These are phyloP conservation scores for Silurus meridionalis DNA, from an alignment of 2,113 vertebrate species.

Conservation along the genomic window DNA sequence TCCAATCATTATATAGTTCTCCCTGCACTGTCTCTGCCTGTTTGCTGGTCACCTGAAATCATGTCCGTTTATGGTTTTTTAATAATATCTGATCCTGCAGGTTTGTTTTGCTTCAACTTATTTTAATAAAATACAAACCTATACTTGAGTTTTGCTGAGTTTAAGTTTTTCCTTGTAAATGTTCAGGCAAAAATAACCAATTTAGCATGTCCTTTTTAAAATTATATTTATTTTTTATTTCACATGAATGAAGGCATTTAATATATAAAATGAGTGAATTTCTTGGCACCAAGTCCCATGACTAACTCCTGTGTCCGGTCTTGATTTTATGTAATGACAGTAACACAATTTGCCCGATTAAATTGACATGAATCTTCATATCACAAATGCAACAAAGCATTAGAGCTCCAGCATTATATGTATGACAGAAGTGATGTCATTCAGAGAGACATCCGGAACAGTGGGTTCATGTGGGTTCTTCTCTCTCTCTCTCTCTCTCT, in stretches of 20 bases:
- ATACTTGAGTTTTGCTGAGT: neutral
- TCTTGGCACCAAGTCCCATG: neutral
- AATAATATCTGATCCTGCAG: neutral
- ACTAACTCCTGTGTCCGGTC: neutral
- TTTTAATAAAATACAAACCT: neutral
- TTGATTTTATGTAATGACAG: neutral
- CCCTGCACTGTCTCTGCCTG: neutral
- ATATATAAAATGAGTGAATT: neutral
- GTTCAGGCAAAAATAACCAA: neutral
- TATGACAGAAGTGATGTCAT: slow-evolving; percentile 67
- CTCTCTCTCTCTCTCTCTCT: slow-evolving; percentile 32
- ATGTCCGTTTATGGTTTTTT: neutral
- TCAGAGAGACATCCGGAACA: slow-evolving; percentile 72
- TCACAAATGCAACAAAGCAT: slow-evolving; percentile 42
- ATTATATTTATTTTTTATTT: neutral
- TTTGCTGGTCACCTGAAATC: neutral
- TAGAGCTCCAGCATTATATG: neutral
- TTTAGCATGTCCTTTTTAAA: neutral
- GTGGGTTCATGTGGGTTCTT: slow-evolving; percentile 70
- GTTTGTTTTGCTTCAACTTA: neutral
- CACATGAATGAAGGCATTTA: neutral
- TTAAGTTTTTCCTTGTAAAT: neutral
- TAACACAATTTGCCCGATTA: neutral
- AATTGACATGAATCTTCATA: slow-evolving; percentile 37
- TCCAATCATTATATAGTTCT: neutral